Percentiles rank a stretch among this genome's conserved stretches.
phyloP scores from a whole-genome alignment of 1,140 invertebrate species.

The Campoletis sonorensis region DNA sequence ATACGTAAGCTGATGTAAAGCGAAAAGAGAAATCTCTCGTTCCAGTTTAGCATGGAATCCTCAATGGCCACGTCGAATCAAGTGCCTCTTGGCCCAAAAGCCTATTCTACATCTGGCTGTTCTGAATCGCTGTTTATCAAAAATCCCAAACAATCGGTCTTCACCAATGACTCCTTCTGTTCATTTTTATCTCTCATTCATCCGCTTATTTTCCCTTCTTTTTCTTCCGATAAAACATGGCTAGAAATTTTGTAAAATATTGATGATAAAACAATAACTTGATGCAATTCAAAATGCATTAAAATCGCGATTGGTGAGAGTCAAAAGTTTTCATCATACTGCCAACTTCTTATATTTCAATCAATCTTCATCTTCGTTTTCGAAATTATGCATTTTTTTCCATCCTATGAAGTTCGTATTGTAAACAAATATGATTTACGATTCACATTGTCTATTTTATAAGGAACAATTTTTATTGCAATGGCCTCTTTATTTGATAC shows the following conservation, averaged over 20 bases:
- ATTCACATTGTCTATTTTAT: neutral
- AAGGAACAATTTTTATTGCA: neutral
- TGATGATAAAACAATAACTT: too few relatives aligned
- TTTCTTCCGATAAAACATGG: neutral
- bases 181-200: neutral
- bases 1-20: slow-evolving; percentile 30
- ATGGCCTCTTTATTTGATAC: slow-evolving; percentile 13
- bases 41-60: slow-evolving; percentile 52
- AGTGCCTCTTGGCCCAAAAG: slow-evolving; percentile 56
- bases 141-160: slow-evolving; percentile 66
- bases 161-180: neutral
- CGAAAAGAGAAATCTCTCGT: slow-evolving; percentile 17
- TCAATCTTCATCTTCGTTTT: neutral
- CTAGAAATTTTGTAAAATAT: neutral
- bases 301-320: too few relatives aligned
- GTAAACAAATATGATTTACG: neutral
- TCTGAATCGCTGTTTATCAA: slow-evolving; percentile 74
- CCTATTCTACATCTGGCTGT: slow-evolving; percentile 70
- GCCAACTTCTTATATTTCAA: neutral
- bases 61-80: slow-evolving; percentile 66
- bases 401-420: neutral
- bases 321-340: too few relatives aligned
- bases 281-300: too few relatives aligned
- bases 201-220: neutral
- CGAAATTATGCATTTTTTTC: neutral